These are phyloP conservation scores for Rallus limicola DNA, from an alignment of 2,113 vertebrate genomes.

Conservation along the genomic window DNA sequence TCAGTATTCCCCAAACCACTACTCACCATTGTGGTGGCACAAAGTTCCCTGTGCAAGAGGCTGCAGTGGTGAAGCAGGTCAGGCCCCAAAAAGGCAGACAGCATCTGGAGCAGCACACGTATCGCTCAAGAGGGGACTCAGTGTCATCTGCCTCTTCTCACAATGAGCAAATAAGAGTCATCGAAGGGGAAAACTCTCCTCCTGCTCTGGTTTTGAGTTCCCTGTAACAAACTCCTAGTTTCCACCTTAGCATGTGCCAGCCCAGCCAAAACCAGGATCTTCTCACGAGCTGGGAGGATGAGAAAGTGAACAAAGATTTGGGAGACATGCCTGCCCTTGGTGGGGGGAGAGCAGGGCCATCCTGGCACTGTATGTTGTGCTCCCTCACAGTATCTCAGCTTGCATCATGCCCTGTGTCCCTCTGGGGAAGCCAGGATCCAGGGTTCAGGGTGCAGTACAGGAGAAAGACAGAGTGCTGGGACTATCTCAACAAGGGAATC, in stretches of 20 bases:
- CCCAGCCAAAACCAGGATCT: background rate
- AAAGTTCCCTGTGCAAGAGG: accelerated
- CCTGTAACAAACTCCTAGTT: background rate
- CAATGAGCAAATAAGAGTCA: accelerated
- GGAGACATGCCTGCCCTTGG: accelerated
- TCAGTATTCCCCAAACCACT: background rate
- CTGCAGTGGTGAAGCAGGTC: accelerated
- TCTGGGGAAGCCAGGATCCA: background rate
- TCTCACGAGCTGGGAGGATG: background rate
- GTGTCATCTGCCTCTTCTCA: background rate
- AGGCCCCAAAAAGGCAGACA: accelerated
- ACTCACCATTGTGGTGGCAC: accelerated
- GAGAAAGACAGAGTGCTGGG: accelerated
- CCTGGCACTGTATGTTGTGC: accelerated
- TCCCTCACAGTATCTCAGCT: background rate
- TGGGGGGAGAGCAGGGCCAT: background rate
- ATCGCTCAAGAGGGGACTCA: background rate
- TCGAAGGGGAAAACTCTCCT: background rate
- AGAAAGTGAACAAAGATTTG: background rate
- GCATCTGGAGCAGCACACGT: accelerated
- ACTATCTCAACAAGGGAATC: background rate
- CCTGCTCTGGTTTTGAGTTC: background rate
- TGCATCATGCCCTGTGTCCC: background rate
- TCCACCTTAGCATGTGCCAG: background rate
- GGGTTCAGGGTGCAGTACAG: accelerated